These are phyloP conservation scores for Autographa gamma DNA, from an alignment of 2,888 invertebrate genomes.

Conservation along the genomic window DNA sequence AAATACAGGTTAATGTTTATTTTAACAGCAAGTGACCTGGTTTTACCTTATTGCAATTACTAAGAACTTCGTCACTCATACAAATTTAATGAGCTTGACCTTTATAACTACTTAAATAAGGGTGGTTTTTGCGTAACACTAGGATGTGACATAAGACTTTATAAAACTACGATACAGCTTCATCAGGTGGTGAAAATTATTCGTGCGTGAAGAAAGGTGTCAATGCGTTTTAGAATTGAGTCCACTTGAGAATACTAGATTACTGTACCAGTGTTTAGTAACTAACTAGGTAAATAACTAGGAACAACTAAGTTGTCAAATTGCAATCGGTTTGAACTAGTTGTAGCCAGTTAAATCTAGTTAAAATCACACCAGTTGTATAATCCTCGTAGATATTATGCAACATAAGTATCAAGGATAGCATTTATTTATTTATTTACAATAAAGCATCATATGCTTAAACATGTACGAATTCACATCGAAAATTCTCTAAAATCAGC, in stretches of 20 bases:
- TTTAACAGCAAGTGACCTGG: background rate
- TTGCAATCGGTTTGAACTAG: background rate
- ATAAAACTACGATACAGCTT: no score
- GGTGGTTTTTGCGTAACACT: background rate
- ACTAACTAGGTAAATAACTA: background rate
- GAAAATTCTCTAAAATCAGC: no score
- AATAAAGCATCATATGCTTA: no score
- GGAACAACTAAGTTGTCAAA: no score
- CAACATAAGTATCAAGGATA: no score
- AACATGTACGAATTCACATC: no score
- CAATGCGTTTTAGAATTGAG: background rate
- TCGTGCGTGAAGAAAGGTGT: background rate
- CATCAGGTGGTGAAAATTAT: background rate
- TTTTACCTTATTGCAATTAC: background rate
- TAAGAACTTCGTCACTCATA: background rate
- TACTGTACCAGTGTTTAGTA: background rate
- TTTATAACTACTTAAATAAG: background rate
- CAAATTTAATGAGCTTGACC: background rate
- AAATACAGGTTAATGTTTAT: background rate
- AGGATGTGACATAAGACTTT: no score
- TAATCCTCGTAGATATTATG: no score
- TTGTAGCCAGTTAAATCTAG: background rate
- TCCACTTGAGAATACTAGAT: background rate
- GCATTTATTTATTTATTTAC: no score
- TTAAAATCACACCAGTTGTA: background rate